Conservation (phyloP, 2,797 vertebrate genomes). For the Erethizon dorsatum region DNA sequence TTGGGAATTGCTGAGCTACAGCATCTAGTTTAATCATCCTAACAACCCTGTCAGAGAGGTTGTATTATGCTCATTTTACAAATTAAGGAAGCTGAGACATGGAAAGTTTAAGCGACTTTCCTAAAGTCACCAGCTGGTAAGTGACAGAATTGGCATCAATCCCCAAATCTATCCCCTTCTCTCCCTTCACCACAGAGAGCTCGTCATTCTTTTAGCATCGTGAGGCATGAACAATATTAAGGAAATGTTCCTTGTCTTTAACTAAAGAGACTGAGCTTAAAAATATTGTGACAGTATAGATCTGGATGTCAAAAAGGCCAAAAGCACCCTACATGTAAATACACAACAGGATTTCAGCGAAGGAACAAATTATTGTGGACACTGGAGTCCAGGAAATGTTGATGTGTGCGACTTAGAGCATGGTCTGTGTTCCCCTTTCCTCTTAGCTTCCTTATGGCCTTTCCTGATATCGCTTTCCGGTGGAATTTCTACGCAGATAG, state of each 20-base stretch:
- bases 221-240: conserved; percentile 1
- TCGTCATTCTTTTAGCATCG: conserved; percentile 31
- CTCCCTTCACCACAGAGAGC: neutral
- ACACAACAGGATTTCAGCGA: neutral
- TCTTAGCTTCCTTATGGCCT: neutral
- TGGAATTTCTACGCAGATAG: neutral
- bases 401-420: neutral
- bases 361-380: neutral
- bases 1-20: conserved; percentile 13
- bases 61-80: conserved; percentile 61
- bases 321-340: neutral
- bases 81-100: conserved; percentile 57
- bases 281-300: conserved; percentile 54
- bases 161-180: conserved; percentile 28
- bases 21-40: conserved; percentile 53
- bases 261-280: conserved; percentile 42
- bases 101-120: conserved; percentile 71
- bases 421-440: neutral
- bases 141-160: conserved; percentile 56
- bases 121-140: conserved; percentile 63
- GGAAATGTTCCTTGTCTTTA: conserved; percentile 61
- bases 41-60: conserved; percentile 34
- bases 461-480: neutral
- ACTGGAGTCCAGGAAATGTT: neutral
- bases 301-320: conserved; percentile 51